Base-by-base conservation (phyloP, 2,113 vertebrate species). In the Hypanus sabinus region DNA sequence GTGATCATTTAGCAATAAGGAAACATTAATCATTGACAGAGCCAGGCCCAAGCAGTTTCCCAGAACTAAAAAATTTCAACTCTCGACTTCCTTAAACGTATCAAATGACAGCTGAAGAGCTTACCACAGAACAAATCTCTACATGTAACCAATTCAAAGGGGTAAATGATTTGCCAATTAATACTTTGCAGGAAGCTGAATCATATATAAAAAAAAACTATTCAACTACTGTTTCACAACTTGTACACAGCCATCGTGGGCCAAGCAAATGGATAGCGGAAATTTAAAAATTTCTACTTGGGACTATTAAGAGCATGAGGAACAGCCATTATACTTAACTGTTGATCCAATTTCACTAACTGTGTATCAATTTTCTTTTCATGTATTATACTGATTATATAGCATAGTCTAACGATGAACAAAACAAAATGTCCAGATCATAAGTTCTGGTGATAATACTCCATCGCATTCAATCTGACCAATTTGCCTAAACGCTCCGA, bases 11-110 rank as follows among this genome's bases (percentile, higher is more conserved):
- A 16, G 68, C 8, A 38, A 71, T 10, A 20, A 57, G 83, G 83
- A 87, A 87, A 60, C 14, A 55, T 93, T 71, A 93, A 93, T 93
- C 6, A 73, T 93, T 93, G 20, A 55, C 12, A 46, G 91, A 73
- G 38, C 11, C 36, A 46, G 73, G 70, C 70, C 70, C 22, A 93
- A 93, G 10, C 22, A 46, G 38, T 24, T 73, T 93, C 91, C 91
- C 36, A 93, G 70, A 93, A 93, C 38, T 55, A 36, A 75, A 46
- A 73, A 73, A 12, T 46, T 73, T 10, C 9, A 46, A 73, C 3
- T 4, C 76, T 79, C 81, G 14, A 57, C 57, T 68, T 33, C 60
- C 30, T 65, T 20, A 90, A 90, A 65, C 30, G 36, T 60, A 65
- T 60, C 27, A 60, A 46, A 38, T 20, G 20, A 85, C 18, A 90